These are phyloP conservation scores for Lophotriccus pileatus DNA, from an alignment of 2,797 vertebrate genomes.

Conservation along the genomic window DNA sequence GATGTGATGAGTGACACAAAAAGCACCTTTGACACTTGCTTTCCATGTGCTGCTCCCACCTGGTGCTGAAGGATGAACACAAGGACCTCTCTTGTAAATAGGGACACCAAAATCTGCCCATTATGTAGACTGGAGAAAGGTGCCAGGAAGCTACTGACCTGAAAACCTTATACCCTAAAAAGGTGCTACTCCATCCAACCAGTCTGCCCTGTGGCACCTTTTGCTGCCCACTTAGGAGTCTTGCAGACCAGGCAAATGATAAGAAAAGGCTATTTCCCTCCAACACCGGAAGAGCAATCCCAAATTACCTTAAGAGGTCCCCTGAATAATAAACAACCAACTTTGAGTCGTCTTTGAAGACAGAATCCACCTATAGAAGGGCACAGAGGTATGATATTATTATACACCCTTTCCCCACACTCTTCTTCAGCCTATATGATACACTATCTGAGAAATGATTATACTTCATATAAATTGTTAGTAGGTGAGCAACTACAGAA, in stretches of 20 bases:
- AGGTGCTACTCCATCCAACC: not conserved
- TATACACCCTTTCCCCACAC: not conserved
- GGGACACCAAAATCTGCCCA: not conserved
- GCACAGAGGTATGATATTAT: not conserved
- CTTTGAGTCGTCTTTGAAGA: not conserved
- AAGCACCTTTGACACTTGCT: not conserved
- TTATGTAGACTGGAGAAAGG: not conserved
- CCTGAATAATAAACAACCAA: not conserved
- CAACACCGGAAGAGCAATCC: not conserved
- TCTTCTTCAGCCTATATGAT: not conserved
- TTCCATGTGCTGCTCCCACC: not conserved
- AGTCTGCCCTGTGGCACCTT: not conserved
- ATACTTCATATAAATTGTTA: not conserved
- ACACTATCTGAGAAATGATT: not conserved
- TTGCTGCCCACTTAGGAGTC: not conserved
- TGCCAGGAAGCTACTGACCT: not conserved
- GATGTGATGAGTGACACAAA: not conserved
- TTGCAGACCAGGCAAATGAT: not conserved
- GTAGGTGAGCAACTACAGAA: not conserved
- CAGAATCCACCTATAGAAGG: not conserved
- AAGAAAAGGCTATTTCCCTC: not conserved
- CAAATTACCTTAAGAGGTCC: not conserved
- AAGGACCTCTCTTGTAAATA: not conserved
- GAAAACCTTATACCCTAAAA: not conserved
- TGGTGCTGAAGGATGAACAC: not conserved